Conservation (phyloP, 1,140 invertebrate species). For the Trachymyrmex septentrionalis region DNA sequence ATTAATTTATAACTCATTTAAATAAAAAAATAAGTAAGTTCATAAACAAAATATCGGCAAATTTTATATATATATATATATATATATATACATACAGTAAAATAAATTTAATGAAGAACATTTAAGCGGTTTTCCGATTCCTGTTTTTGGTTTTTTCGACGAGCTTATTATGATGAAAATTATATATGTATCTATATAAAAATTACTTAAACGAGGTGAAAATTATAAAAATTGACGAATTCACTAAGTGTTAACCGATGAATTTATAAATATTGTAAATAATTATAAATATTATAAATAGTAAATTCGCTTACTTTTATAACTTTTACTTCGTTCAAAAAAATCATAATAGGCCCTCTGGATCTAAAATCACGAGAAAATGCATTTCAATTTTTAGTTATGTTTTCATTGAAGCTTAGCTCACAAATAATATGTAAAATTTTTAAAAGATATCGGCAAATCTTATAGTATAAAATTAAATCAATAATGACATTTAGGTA, state of each 20-base stretch:
- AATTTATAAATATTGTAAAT: too few relatives aligned
- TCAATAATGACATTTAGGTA: neutral
- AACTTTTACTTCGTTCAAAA: too few relatives aligned
- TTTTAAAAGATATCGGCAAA: neutral
- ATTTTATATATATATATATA: neutral
- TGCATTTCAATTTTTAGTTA: too few relatives aligned
- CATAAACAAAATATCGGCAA: neutral
- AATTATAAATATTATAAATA: too few relatives aligned
- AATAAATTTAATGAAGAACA: neutral
- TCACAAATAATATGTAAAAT: neutral
- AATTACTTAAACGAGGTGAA: too few relatives aligned
- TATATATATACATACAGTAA: too few relatives aligned
- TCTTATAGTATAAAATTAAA: neutral
- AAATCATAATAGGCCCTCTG: too few relatives aligned
- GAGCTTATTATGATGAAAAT: neutral
- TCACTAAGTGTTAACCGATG: too few relatives aligned
- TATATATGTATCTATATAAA: too few relatives aligned
- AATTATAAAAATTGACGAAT: too few relatives aligned
- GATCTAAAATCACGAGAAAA: neutral
- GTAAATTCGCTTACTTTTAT: too few relatives aligned
- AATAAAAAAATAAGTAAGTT: neutral
- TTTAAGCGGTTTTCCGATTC: neutral
- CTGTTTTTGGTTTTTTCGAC: neutral
- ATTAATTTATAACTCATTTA: neutral
- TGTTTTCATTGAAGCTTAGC: neutral